These are phyloP conservation scores for Stomorhina lunata DNA, from an alignment of 2,888 invertebrate genomes.

Conservation along the genomic window DNA sequence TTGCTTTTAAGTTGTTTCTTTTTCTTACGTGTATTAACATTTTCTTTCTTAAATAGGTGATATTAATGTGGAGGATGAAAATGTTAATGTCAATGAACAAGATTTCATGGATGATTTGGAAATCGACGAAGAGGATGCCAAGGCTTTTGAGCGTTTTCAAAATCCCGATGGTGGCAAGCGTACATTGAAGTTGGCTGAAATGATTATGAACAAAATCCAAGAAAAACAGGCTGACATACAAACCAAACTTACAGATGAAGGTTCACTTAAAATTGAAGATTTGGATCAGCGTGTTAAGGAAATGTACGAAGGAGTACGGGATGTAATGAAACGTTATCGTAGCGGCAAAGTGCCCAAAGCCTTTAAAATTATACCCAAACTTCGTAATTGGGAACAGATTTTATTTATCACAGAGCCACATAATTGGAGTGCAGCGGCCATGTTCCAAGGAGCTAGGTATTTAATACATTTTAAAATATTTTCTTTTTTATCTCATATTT, in stretches of 20 bases:
- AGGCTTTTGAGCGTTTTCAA: slow-evolving; percentile 89
- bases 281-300: slow-evolving; percentile 90
- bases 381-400: slow-evolving; percentile 97
- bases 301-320: slow-evolving; percentile 94
- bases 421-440: slow-evolving; percentile 98
- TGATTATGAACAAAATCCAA: slow-evolving; percentile 94
- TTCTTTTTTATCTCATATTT: background rate
- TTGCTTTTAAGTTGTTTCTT: background rate
- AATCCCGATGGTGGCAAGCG: slow-evolving; percentile 81
- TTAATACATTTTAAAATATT: background rate
- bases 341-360: slow-evolving; percentile 99
- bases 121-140: slow-evolving; percentile 93
- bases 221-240: slow-evolving; percentile 95
- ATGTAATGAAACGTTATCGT: slow-evolving; percentile 92
- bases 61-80: slow-evolving; percentile 67
- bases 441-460: slow-evolving; percentile 87
- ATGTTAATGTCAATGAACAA: slow-evolving; percentile 78
- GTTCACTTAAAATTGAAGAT: slow-evolving; percentile 87
- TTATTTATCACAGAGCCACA: slow-evolving; percentile 93
- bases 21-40: background rate
- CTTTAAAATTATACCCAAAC: slow-evolving; percentile 96
- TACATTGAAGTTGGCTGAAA: slow-evolving; percentile 90
- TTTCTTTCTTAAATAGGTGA: slow-evolving; percentile 63
- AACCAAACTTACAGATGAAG: slow-evolving; percentile 92
- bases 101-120: slow-evolving; percentile 87